Evolutionary conservation across 2,888 invertebrate species (phyloP).

Genomic region (Plagiodera versicolora): DNA sequence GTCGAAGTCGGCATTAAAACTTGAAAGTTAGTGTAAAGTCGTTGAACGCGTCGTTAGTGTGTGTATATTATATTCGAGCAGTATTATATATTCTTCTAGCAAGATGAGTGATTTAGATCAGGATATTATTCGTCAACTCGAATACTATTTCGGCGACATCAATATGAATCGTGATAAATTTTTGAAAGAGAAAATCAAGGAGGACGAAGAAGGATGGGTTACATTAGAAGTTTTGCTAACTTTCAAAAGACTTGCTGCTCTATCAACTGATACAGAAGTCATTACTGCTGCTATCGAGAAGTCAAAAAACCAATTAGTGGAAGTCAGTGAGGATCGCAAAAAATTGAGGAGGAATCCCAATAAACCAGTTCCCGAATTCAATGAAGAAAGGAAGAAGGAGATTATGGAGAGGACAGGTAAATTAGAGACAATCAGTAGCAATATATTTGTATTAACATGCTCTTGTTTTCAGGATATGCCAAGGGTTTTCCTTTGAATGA

Average conservation of each 20-base stretch:
- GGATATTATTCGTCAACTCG: conserved; percentile 69
- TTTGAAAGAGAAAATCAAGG: conserved; percentile 79
- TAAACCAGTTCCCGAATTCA: conserved; percentile 80
- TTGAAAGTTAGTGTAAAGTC: too few relatives aligned
- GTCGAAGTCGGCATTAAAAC: too few relatives aligned
- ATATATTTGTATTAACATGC: neutral
- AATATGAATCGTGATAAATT: conserved; percentile 94
- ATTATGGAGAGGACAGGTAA: conserved; percentile 68
- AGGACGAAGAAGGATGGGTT: conserved; percentile 87
- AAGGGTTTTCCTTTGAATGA: conserved; percentile 81
- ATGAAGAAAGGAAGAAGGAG: conserved; percentile 81
- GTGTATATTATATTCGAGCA: neutral
- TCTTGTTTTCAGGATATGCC: conserved; percentile 69
- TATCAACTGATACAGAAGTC: conserved; percentile 68
- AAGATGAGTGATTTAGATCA: conserved; percentile 57
- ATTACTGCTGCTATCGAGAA: conserved; percentile 77
- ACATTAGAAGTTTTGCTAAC: conserved; percentile 79
- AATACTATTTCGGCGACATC: conserved; percentile 79
- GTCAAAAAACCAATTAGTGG: conserved; percentile 71
- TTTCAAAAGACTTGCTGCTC: conserved; percentile 81
- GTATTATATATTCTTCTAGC: neutral
- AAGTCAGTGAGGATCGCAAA: conserved; percentile 62
- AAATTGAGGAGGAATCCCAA: conserved; percentile 74
- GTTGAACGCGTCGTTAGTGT: neutral
- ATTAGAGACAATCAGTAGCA: neutral